Conservation (phyloP, 2,113 vertebrate genomes). For the Echinops telfairi region DNA sequence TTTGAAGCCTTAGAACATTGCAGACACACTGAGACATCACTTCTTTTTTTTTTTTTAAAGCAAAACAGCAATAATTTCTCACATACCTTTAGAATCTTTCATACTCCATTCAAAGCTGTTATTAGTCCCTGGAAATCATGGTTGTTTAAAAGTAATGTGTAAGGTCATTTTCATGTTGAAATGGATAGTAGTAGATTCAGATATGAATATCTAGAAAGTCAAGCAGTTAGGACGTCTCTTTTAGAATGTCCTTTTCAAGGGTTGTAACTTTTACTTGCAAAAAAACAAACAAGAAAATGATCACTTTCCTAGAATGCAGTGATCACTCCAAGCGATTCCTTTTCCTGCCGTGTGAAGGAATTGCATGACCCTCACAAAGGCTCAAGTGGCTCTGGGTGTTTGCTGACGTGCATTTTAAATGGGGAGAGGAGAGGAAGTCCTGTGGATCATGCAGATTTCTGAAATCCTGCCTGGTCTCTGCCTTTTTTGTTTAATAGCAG, state of each 20-base stretch:
- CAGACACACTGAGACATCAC: conserved; percentile 71
- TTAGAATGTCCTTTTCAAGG: conserved; percentile 69
- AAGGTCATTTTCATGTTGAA: conserved; percentile 64
- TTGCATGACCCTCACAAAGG: conserved; percentile 36
- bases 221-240: conserved; percentile 82
- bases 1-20: conserved; percentile 73
- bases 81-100: conserved; percentile 69
- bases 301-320: conserved; percentile 7
- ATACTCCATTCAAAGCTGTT: conserved; percentile 57
- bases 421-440: background rate
- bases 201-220: conserved; percentile 85
- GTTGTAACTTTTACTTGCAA: conserved; percentile 72
- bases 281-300: conserved; percentile 16
- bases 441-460: conserved; percentile 65
- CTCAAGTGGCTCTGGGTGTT: background rate
- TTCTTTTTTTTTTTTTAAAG: conserved; percentile 66
- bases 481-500: conserved; percentile 62
- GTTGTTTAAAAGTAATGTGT: conserved; percentile 83
- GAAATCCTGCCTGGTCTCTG: conserved; percentile 41
- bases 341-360: conserved; percentile 13
- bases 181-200: conserved; percentile 82
- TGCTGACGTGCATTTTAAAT: conserved; percentile 47
- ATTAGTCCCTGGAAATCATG: conserved; percentile 67
- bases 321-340: background rate
- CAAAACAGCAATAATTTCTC: conserved; percentile 75